Evolutionary conservation across 1,140 invertebrate species (phyloP).

Genomic region (Halesus radiatus): DNA sequence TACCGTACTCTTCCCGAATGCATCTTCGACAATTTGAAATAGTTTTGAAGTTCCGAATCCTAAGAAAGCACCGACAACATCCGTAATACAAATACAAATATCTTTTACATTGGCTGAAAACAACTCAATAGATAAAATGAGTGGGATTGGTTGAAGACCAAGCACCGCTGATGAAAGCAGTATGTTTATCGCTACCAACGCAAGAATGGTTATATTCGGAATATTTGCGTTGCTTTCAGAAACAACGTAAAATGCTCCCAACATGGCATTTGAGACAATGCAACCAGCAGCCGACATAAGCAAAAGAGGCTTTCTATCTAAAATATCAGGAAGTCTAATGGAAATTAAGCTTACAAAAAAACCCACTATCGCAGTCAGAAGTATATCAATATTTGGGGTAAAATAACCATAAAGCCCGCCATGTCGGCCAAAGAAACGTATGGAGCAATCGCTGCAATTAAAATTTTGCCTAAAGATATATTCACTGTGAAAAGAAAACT

Average conservation of each 20-base stretch:
- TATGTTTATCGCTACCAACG: conserved; percentile 32
- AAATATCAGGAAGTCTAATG: conserved; percentile 11
- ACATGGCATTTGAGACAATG: conserved; percentile 16
- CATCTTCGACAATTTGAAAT: conserved; percentile 39
- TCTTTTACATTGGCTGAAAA: conserved; percentile 48
- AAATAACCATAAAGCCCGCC: conserved; percentile 35
- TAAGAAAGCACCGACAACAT: conserved; percentile 30
- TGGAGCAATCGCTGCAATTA: conserved; percentile 30
- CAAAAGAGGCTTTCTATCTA: conserved; percentile 42
- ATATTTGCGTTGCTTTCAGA: background rate
- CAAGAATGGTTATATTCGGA: conserved; percentile 25
- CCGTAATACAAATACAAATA: conserved; percentile 39
- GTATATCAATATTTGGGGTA: too few species aligned
- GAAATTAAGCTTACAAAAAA: too few species aligned
- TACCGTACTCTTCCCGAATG: conserved; percentile 14
- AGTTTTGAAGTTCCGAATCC: conserved; percentile 42
- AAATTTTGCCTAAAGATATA: conserved; percentile 18
- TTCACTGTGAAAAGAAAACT: conserved; percentile 35
- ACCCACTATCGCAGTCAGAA: too few species aligned
- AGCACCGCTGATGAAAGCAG: conserved; percentile 26
- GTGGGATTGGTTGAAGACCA: conserved; percentile 43
- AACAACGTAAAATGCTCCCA: conserved; percentile 35
- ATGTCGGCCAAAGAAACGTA: conserved; percentile 39
- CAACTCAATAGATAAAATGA: conserved; percentile 42
- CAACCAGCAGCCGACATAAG: conserved; percentile 36